phyloP scores from a whole-genome alignment of 2,113 vertebrate genomes.

The Argyrosomus japonicus region DNA sequence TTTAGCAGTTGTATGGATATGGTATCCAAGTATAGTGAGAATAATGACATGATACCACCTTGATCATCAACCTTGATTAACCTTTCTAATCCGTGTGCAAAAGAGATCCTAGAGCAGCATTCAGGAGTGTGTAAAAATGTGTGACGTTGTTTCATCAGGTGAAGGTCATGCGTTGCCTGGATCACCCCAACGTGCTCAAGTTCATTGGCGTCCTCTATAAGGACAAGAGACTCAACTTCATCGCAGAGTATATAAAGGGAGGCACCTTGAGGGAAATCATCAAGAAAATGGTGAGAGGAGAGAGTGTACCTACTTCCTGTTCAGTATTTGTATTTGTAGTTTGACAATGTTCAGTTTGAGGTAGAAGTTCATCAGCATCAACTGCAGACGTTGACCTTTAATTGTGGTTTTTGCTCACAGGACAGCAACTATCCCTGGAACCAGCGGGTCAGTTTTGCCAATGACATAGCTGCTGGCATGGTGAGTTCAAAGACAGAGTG shows the following conservation, averaged over 20 bases:
- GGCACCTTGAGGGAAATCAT: constrained; percentile 95
- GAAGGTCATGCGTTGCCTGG: constrained; percentile 97
- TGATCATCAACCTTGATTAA: not conserved
- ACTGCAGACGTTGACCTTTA: not conserved
- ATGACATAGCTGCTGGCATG: constrained; percentile 96
- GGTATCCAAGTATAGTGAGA: not conserved
- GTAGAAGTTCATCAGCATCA: not conserved
- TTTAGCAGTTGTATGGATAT: not conserved
- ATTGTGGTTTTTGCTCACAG: constrained; percentile 72
- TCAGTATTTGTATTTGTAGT: not conserved
- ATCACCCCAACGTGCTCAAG: constrained; percentile 96
- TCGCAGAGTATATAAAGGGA: constrained; percentile 97
- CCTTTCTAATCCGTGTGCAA: not conserved
- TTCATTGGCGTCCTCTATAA: constrained; percentile 99
- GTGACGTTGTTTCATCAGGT: constrained; percentile 82
- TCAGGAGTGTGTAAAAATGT: constrained; percentile 2
- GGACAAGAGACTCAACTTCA: constrained; percentile 98
- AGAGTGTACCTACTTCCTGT: not conserved
- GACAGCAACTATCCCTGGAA: constrained; percentile 95
- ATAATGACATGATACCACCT: not conserved
- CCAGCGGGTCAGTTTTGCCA: constrained; percentile 95
- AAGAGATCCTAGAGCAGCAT: not conserved
- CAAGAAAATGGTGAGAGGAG: constrained; percentile 90
- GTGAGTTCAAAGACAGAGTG: constrained; percentile 78
- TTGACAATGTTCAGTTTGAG: no score